Base-by-base conservation (phyloP, 2,797 vertebrate species). In the Neosilurus hyrtlii region DNA sequence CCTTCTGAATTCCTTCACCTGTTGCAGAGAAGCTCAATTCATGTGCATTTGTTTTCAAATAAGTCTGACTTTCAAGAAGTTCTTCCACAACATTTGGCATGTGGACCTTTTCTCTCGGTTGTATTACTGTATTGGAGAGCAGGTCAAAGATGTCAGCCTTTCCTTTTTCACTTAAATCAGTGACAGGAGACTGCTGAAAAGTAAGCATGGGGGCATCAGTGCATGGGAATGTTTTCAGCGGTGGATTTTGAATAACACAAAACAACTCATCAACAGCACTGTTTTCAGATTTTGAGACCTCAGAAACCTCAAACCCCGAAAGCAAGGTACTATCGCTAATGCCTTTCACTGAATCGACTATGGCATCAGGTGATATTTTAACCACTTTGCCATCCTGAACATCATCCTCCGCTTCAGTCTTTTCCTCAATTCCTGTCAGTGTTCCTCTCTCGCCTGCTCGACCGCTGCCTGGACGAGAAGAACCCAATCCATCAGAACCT, bases 351-450 rank as follows among this genome's bases (percentile, higher is more conserved):
- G 79, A 54, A 74, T 80, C 57, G 18, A 75, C 83, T 0, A 54
- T 82, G 56, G 86, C 81, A 65, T 90, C 86, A 74, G 79, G 62
- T 76, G 22, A 83, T 83, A 82, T 62, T 71, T 79, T 51, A 59
- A 70, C 59, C 26, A 43, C 56, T 82, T 79, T 88, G 2, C 78
- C 77, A 35, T 88, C 68, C 72, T 91, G 92, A 54, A 87, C 88
- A 68, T 95, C 94, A 14, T 95, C 94, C 76, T 94, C 90, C 15
- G 82, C 75, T 66, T 92, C 95, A 9, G 88, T 94, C 82, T 92
- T 95, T 79, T 95, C 95, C 81, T 95, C 94, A 79, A 95, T 95
- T 73, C 93, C 95, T 2, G 89, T 93, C 83, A 95, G 84, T 7
- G 83, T 88, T 54, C 91, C 94, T 75, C 93, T 89, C n/a, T 95